Evolutionary conservation across 2,797 vertebrate genomes (phyloP).

Genomic region (Lutra lutra): DNA sequence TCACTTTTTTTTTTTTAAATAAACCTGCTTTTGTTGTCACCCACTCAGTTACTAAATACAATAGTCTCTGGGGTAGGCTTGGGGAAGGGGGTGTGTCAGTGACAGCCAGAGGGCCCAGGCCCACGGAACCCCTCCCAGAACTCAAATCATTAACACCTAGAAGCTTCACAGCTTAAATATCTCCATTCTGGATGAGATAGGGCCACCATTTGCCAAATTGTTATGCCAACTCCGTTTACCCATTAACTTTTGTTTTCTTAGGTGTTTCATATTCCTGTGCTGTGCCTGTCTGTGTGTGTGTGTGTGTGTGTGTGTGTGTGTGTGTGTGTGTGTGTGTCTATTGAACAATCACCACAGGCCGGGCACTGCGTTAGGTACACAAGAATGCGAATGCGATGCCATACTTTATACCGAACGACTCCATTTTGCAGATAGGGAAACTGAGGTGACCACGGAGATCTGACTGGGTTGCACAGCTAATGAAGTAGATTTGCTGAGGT

Average conservation of each 20-base stretch:
- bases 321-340: background rate
- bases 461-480: background rate
- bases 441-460: background rate
- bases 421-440: background rate
- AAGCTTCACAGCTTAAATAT: background rate
- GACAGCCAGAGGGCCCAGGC: background rate
- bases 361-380: background rate
- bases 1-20: background rate
- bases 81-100: too few relatives aligned
- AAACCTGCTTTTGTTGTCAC: conserved; percentile 29
- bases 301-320: background rate
- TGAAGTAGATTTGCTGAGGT: background rate
- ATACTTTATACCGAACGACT: background rate
- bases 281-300: background rate
- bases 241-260: background rate
- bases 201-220: background rate
- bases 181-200: background rate
- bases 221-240: background rate
- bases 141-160: background rate
- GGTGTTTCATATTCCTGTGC: conserved; percentile 19
- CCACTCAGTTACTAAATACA: conserved; percentile 52
- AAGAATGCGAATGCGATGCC: background rate
- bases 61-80: background rate
- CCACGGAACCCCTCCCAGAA: background rate
- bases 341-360: background rate